These are phyloP conservation scores for Drosophila sp. DNA, from an alignment of 1,140 invertebrate species.

Conservation along the genomic window DNA sequence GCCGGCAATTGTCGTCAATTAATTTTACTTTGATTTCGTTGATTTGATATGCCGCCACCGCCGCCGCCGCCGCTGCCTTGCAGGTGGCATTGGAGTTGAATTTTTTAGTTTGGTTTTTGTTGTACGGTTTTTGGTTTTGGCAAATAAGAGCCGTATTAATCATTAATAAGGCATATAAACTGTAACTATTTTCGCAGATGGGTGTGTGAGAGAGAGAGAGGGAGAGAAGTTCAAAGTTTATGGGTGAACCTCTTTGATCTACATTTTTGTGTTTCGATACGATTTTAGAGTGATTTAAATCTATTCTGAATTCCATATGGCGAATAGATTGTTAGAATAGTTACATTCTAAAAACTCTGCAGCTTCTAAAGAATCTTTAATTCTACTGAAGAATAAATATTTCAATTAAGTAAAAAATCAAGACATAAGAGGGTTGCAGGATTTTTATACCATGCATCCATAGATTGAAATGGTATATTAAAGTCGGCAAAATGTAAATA, in stretches of 20 bases:
- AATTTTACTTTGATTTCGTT: constrained; percentile 76
- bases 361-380: no score
- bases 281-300: no score
- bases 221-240: background rate
- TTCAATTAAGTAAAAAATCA: no score
- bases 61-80: constrained; percentile 61
- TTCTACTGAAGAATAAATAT: no score
- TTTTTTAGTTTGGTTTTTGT: constrained; percentile 16
- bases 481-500: no score
- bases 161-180: constrained; percentile 53
- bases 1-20: constrained; percentile 76
- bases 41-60: constrained; percentile 62
- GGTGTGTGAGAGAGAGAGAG: background rate
- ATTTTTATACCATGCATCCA: no score
- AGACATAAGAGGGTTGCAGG: no score
- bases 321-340: no score
- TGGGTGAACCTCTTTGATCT: background rate
- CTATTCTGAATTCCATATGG: no score
- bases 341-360: no score
- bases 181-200: constrained; percentile 21
- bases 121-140: constrained; percentile 35
- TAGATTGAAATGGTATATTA: no score
- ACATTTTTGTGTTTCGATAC: no score
- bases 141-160: constrained; percentile 55
- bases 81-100: constrained; percentile 69